Percentiles rank a stretch among this genome's conserved stretches.
phyloP scores from a whole-genome alignment of 1,140 invertebrate genomes.

The Dreissena polymorpha region DNA sequence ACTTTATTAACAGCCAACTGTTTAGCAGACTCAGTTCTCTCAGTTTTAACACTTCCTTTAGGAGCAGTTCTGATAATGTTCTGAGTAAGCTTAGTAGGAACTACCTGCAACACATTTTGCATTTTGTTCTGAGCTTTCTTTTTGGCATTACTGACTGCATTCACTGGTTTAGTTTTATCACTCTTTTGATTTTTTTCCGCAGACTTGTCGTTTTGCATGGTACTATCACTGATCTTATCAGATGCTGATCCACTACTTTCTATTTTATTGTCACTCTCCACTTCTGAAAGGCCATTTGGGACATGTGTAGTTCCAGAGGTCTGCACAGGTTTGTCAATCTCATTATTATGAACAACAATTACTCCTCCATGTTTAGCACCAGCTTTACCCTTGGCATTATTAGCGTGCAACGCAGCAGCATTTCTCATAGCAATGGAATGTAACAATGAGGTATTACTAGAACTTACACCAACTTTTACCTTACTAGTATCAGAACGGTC shows the following conservation, averaged over 20 bases:
- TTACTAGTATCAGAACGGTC: conserved; percentile 18
- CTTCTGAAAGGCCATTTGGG: neutral
- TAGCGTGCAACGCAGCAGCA: conserved; percentile 24
- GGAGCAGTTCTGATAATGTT: conserved; percentile 49
- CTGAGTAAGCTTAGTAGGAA: conserved; percentile 45
- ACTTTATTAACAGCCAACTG: neutral
- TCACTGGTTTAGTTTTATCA: neutral
- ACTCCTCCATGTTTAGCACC: conserved; percentile 38
- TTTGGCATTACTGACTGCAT: conserved; percentile 9
- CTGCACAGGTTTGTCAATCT: neutral
- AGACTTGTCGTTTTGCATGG: neutral
- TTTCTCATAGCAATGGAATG: conserved; percentile 43
- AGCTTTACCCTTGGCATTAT: conserved; percentile 18
- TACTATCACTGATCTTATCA: neutral
- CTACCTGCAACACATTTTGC: conserved; percentile 49
- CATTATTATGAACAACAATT: conserved; percentile 37
- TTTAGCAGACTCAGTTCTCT: conserved; percentile 15
- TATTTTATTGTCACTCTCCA: neutral
- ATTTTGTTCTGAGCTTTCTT: conserved; percentile 41
- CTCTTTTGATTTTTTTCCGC: neutral
- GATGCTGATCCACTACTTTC: neutral
- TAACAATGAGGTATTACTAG: conserved; percentile 23
- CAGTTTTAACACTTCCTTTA: conserved; percentile 5
- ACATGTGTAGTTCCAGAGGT: too few relatives aligned
- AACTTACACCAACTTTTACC: conserved; percentile 12